These are phyloP conservation scores for Xyrauchen texanus DNA, from an alignment of 2,113 vertebrate species.

Conservation along the genomic window DNA sequence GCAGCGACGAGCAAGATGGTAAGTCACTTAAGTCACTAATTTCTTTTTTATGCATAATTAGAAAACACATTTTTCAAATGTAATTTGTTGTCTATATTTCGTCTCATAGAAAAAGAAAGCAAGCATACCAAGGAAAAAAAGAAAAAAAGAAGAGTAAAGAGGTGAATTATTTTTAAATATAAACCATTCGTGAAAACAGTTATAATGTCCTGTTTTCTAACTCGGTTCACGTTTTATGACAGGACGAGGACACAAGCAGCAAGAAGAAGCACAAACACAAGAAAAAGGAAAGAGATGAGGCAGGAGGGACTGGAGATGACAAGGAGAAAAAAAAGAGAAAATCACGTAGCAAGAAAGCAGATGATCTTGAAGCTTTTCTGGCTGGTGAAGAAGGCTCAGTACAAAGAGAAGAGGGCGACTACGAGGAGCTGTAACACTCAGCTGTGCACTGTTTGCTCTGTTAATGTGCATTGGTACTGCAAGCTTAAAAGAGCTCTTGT, in stretches of 20 bases:
- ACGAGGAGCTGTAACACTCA: slow-evolving; percentile 86
- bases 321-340: slow-evolving; percentile 82
- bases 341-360: slow-evolving; percentile 75
- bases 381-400: slow-evolving; percentile 70
- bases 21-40: slow-evolving; percentile 36
- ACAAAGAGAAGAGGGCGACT: slow-evolving; percentile 84
- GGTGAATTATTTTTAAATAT: slow-evolving; percentile 66
- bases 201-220: background rate
- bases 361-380: slow-evolving; percentile 92
- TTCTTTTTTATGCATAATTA: background rate
- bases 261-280: slow-evolving; percentile 87
- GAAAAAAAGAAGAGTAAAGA: slow-evolving; percentile 90
- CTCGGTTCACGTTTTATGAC: background rate
- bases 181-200: background rate
- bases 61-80: no score
- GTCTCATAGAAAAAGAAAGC: slow-evolving; percentile 78
- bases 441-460: background rate
- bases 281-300: slow-evolving; percentile 85
- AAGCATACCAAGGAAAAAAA: slow-evolving; percentile 84
- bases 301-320: slow-evolving; percentile 57
- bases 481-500: slow-evolving; percentile 1
- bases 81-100: slow-evolving; percentile 29
- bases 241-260: slow-evolving; percentile 87
- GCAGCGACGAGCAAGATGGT: slow-evolving; percentile 85
- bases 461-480: slow-evolving; percentile 8